Percentiles rank a stretch among this genome's conserved stretches.
Conservation (phyloP, 2,113 vertebrate species). For the Vulpes ferrilata region DNA sequence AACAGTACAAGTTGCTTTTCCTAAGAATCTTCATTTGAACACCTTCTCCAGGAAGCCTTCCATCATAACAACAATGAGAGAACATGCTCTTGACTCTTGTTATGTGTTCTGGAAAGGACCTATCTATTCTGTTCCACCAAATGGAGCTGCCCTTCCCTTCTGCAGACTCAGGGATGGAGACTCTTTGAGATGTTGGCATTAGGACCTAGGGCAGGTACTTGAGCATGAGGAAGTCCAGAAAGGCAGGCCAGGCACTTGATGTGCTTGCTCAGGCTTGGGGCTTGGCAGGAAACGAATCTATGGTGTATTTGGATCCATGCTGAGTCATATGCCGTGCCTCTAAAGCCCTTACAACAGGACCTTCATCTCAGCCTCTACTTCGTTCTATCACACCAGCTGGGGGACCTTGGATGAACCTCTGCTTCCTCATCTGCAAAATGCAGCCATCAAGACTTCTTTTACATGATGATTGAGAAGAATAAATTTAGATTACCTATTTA, state of each 20-base stretch:
- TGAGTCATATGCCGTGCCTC: not conserved
- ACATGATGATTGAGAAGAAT: not conserved
- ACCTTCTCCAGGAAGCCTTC: not conserved
- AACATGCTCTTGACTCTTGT: not conserved
- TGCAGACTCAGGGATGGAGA: not conserved
- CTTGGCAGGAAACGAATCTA: not conserved
- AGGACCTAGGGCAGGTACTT: not conserved
- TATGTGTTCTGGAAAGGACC: not conserved
- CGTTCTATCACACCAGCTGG: not conserved
- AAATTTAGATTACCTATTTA: not conserved
- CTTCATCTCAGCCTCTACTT: not conserved
- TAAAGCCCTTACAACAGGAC: not conserved
- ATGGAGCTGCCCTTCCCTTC: not conserved
- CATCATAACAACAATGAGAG: not conserved
- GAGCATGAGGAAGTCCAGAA: not conserved
- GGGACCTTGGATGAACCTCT: not conserved
- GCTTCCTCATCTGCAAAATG: not conserved
- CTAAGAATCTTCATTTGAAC: not conserved
- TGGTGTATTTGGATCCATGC: not conserved
- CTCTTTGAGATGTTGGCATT: not conserved
- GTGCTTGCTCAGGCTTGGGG: not conserved
- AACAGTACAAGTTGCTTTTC: not conserved
- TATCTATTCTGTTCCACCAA: not conserved
- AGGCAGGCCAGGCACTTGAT: not conserved
- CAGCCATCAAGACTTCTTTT: not conserved